phyloP scores from a whole-genome alignment of 2,888 invertebrate species.

The Luffia ferchaultella region DNA sequence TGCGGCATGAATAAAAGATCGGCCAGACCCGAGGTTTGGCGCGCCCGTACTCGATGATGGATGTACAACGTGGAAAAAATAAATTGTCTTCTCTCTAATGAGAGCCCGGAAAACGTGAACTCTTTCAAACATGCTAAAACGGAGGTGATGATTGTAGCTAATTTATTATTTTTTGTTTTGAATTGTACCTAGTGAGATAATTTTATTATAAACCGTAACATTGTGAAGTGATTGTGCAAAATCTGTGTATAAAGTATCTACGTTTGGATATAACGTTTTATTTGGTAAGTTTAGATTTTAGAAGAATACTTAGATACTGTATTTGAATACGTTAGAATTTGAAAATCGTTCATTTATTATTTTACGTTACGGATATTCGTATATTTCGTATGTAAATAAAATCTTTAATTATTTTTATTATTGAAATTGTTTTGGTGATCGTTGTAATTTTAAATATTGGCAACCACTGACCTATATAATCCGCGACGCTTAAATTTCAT shows the following conservation, averaged over 20 bases:
- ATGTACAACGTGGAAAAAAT: conserved; percentile 30
- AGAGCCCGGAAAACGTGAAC: conserved; percentile 24
- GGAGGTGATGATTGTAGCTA: conserved; percentile 31
- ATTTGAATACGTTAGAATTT: too few relatives aligned
- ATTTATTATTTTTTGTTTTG: background rate
- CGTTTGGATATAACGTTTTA: too few relatives aligned
- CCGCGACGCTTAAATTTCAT: too few relatives aligned
- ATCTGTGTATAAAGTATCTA: background rate
- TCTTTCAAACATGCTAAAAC: conserved; percentile 36
- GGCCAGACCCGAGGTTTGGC: conserved; percentile 29
- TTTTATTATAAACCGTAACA: conserved; percentile 12
- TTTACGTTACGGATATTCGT: conserved; percentile 2
- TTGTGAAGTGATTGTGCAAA: conserved; percentile 14
- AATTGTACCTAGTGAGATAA: background rate
- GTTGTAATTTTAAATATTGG: too few relatives aligned
- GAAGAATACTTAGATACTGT: too few relatives aligned
- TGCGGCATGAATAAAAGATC: conserved; percentile 49
- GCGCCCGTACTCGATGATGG: conserved; percentile 36
- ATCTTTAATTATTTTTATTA: background rate
- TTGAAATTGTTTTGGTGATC: too few relatives aligned
- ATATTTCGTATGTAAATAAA: background rate
- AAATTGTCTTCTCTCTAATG: conserved; percentile 27
- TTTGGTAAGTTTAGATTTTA: too few relatives aligned
- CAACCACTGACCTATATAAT: too few relatives aligned
- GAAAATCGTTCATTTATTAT: too few relatives aligned